Base-by-base conservation (phyloP, 2,888 invertebrate genomes). In the Drosophila monieri region DNA sequence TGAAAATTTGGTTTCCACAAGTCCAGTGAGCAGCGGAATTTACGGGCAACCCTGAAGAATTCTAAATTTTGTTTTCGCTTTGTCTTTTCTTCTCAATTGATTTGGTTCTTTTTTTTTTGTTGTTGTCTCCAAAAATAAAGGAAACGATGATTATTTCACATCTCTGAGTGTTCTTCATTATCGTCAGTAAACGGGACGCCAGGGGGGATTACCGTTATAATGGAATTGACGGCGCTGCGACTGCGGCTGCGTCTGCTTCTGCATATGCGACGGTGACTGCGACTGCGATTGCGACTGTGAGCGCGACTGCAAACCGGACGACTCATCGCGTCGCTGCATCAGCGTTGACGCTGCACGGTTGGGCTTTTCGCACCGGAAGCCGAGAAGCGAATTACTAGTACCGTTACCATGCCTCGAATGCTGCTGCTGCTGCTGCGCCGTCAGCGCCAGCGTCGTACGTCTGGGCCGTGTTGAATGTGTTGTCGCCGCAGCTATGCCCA, bases 131-230 rank as follows among this genome's bases (percentile, higher is more conserved):
- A 32, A 30, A 18, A 21, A 35, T 5, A 41, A 15, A 41, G 14
- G n/a, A 41, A 15, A 37, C 23, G 35, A 43, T 27, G 27, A 8
- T 27, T 27, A 9, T 27, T 27, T 9, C 27, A 27, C 9, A 23
- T 23, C 21, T 23, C 21, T 23, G 21, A 23, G 21, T 23, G 4
- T 4, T 23, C 21, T 4, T 23, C 9, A 27, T 46, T 15, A 30
- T 15, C 14, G 25, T 56, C 15, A 76, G 44, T 65, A 67, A 41
- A 60, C 57, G 64, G 52, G 60, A 12, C 79, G 69, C 83, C 85
- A 85, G 27, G 44, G 49, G 21, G 39, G 47, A 6, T 12, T 5
- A 21, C 58, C 46, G 6, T 57, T 48, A 14, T 43, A 49, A 8
- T 56, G 35, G 18, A 61, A 56, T 30, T 66, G 65, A n/a, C 62